phyloP scores from a whole-genome alignment of 2,797 vertebrate species.

The Valencia hispanica region DNA sequence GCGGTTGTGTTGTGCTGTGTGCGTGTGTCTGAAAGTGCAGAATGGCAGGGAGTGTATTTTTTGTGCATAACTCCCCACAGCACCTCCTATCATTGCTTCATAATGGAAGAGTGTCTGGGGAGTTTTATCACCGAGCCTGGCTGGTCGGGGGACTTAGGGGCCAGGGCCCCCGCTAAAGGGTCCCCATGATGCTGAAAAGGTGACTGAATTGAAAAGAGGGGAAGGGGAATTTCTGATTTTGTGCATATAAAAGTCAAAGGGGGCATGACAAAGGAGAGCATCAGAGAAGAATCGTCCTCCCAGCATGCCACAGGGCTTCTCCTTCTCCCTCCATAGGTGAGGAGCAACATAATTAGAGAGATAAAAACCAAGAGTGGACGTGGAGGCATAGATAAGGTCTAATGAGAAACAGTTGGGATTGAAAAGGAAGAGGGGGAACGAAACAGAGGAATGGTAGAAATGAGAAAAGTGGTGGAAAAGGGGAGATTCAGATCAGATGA shows the following conservation, averaged over 20 bases:
- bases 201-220: slow-evolving; percentile 67
- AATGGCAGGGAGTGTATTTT: slow-evolving; percentile 26
- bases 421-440: slow-evolving; percentile 26
- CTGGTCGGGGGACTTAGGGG: slow-evolving; percentile 56
- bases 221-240: slow-evolving; percentile 36
- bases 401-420: slow-evolving; percentile 72
- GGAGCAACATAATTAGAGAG: slow-evolving; percentile 83
- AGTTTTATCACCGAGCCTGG: slow-evolving; percentile 74
- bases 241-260: slow-evolving; percentile 60
- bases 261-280: slow-evolving; percentile 55
- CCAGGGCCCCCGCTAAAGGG: slow-evolving; percentile 59
- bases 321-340: slow-evolving; percentile 74
- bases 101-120: slow-evolving; percentile 71
- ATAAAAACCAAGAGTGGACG: slow-evolving; percentile 75
- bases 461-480: slow-evolving; percentile 12
- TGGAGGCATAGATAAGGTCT: slow-evolving; percentile 78
- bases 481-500: slow-evolving; percentile 54
- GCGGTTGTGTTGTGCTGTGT: slow-evolving; percentile 33
- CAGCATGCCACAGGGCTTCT: slow-evolving; percentile 64
- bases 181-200: slow-evolving; percentile 70
- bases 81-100: slow-evolving; percentile 61
- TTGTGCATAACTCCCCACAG: slow-evolving; percentile 39
- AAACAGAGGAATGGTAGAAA: slow-evolving; percentile 13
- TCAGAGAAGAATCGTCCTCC: slow-evolving; percentile 48
- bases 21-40: slow-evolving; percentile 28